phyloP scores from a whole-genome alignment of 2,797 vertebrate genomes.

The Acipenser transmontanus region DNA sequence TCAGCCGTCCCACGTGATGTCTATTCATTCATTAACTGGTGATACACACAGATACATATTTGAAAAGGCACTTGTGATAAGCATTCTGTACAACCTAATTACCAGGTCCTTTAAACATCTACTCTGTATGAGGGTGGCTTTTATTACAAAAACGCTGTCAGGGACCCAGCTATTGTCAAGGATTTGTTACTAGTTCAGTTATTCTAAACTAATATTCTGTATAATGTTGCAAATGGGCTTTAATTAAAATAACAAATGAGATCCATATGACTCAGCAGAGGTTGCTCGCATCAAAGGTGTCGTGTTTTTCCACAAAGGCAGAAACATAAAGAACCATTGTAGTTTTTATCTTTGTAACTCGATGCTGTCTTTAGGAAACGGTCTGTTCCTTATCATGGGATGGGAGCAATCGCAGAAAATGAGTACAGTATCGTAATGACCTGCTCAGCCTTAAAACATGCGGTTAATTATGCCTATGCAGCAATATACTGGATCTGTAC shows the following conservation, averaged over 20 bases:
- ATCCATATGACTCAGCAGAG: constrained; percentile 10
- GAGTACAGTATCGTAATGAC: background rate
- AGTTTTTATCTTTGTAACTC: constrained; percentile 16
- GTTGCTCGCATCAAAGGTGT: constrained; percentile 13
- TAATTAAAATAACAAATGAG: constrained; percentile 7
- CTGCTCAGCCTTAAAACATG: too few species aligned
- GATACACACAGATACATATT: too few species aligned
- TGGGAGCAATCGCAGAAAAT: constrained; percentile 10
- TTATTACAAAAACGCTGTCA: constrained; percentile 29
- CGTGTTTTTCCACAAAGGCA: constrained; percentile 24
- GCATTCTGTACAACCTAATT: too few species aligned
- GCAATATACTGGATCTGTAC: too few species aligned
- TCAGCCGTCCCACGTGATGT: too few species aligned
- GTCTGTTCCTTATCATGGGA: constrained; percentile 12
- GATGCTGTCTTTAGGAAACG: constrained; percentile 16
- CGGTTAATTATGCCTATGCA: too few species aligned
- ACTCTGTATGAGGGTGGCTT: background rate
- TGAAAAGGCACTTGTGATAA: too few species aligned
- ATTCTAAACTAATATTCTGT: background rate
- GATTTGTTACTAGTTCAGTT: background rate
- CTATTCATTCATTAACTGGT: too few species aligned
- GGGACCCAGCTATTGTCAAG: background rate
- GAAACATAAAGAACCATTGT: constrained; percentile 45
- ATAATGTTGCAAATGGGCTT: background rate
- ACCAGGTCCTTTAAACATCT: too few species aligned